Percentiles rank a stretch among this genome's conserved stretches.
phyloP scores from a whole-genome alignment of 92 coral and sea anemone genomes.

The Galaxea fascicularis region DNA sequence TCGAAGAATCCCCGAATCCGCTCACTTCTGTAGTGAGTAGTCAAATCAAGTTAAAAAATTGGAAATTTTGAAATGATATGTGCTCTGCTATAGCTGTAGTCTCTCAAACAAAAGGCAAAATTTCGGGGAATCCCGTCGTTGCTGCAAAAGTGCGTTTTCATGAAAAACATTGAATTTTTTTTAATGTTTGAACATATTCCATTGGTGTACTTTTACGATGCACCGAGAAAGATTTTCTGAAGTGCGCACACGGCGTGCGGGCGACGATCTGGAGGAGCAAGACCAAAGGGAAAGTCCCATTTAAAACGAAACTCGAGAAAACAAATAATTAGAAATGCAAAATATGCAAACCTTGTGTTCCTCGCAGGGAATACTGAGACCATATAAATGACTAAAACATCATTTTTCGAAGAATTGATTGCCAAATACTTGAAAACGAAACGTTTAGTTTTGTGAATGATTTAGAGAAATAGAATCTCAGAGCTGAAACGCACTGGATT shows the following conservation, averaged over 20 bases:
- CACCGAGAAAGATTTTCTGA: too few relatives aligned
- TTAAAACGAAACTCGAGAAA: background rate
- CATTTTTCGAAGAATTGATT: background rate
- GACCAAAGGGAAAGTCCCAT: slow-evolving; percentile 39
- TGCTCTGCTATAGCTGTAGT: background rate
- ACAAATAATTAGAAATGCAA: slow-evolving; percentile 9
- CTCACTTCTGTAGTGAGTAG: background rate
- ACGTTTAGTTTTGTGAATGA: background rate
- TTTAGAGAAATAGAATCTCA: background rate
- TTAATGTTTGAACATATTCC: too few relatives aligned
- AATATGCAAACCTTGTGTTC: background rate
- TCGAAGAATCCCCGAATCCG: too few relatives aligned
- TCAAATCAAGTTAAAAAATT: background rate
- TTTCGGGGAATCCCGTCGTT: too few relatives aligned
- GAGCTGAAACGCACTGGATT: background rate
- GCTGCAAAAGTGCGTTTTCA: too few relatives aligned
- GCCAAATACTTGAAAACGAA: background rate
- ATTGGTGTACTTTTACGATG: too few relatives aligned
- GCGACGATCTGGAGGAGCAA: background rate
- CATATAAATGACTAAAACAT: too few relatives aligned
- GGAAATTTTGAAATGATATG: background rate
- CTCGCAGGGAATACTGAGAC: background rate
- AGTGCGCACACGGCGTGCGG: background rate
- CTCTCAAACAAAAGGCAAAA: background rate
- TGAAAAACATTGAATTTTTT: too few relatives aligned